These are phyloP conservation scores for Oryzaephilus surinamensis DNA, from an alignment of 1,140 invertebrate genomes.

Conservation along the genomic window DNA sequence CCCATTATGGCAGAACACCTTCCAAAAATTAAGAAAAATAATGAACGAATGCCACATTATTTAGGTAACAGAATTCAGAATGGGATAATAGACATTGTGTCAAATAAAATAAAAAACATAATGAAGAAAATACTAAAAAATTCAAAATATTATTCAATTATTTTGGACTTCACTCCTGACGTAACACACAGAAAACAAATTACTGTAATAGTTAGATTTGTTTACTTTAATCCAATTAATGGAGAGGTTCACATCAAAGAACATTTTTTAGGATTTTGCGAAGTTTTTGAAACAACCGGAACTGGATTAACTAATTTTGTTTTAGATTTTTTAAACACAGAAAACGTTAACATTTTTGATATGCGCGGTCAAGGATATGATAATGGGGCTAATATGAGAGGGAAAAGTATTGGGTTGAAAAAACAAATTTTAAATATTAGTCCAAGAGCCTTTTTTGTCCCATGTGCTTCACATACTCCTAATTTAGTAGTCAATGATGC, in stretches of 20 bases:
- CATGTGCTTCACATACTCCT: constrained; percentile 21
- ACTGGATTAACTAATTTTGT: constrained; percentile 7
- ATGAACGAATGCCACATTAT: too few relatives aligned
- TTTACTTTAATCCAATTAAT: constrained; percentile 21
- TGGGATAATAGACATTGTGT: constrained; percentile 23
- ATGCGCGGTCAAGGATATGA: constrained; percentile 32
- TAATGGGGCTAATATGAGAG: constrained; percentile 31
- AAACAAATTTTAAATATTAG: constrained; percentile 15
- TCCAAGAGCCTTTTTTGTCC: constrained; percentile 17
- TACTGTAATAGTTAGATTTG: constrained; percentile 27
- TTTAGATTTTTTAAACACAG: constrained; percentile 1
- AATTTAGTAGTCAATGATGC: constrained; percentile 23
- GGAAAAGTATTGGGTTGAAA: constrained; percentile 23
- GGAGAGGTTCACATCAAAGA: constrained; percentile 11
- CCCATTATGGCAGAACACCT: too few relatives aligned
- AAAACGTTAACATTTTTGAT: constrained; percentile 11
- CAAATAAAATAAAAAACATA: constrained; percentile 21
- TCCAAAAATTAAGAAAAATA: too few relatives aligned
- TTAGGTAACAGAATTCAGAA: constrained; percentile 10
- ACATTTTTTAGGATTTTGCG: constrained; percentile 17
- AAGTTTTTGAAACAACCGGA: constrained; percentile 9
- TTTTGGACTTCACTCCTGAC: constrained; percentile 36
- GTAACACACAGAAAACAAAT: constrained; percentile 36
- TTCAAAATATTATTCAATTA: constrained; percentile 33
- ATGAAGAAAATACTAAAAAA: constrained; percentile 24